Evolutionary conservation across 1,140 invertebrate genomes (phyloP).

Genomic region (Whitmania pigra): DNA sequence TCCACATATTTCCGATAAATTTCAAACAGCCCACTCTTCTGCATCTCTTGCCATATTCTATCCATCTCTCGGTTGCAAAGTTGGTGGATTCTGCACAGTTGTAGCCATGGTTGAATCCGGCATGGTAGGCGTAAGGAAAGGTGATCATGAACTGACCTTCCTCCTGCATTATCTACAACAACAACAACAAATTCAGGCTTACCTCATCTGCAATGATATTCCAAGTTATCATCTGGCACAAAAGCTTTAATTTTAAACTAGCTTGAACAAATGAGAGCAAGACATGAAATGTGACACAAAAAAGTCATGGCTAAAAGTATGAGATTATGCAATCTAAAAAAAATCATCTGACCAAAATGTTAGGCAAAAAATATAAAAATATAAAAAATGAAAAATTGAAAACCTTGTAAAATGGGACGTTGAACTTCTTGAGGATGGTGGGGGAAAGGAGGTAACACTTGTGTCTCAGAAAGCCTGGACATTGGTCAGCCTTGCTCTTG

Average conservation of each 20-base stretch:
- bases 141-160: constrained; percentile 97
- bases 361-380: no score
- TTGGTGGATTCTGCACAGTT: constrained; percentile 99
- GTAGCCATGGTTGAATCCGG: constrained; percentile 92
- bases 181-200: no score
- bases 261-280: no score
- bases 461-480: constrained; percentile 84
- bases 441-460: constrained; percentile 96
- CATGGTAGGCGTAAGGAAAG: constrained; percentile 92
- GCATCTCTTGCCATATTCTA: constrained; percentile 83
- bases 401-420: constrained; percentile 85
- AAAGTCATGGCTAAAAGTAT: no score
- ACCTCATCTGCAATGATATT: no score
- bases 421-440: constrained; percentile 76
- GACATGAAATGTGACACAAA: no score
- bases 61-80: constrained; percentile 90
- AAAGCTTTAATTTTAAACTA: no score
- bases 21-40: not conserved
- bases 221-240: no score
- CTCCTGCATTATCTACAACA: constrained; percentile 74
- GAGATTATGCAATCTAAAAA: no score
- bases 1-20: no score
- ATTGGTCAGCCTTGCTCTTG: constrained; percentile 62
- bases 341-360: no score
- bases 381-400: constrained; percentile 16